Percentiles rank a stretch among this genome's conserved stretches.
These are phyloP conservation scores for Popillia japonica DNA, from an alignment of 1,140 invertebrate genomes.

Conservation along the genomic window DNA sequence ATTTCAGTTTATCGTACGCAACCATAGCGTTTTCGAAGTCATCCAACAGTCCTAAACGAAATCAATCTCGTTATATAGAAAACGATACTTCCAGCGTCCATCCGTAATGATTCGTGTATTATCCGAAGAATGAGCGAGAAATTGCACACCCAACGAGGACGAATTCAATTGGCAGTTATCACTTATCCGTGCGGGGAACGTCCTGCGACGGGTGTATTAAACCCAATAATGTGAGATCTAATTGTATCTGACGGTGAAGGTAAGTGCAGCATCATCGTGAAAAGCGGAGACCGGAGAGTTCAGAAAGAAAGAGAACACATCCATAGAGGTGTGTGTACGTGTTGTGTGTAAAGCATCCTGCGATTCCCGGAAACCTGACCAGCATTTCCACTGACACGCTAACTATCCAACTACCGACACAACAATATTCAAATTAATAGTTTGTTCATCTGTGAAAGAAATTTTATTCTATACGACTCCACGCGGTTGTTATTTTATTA, in stretches of 20 bases:
- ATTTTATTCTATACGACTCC: conserved; percentile 28
- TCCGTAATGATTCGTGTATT: not conserved
- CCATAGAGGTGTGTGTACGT: not conserved
- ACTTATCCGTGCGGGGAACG: not conserved
- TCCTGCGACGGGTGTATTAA: conserved; percentile 14
- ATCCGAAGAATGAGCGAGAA: conserved; percentile 35
- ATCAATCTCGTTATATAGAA: conserved; percentile 30
- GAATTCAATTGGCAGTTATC: conserved; percentile 38
- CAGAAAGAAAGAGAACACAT: not conserved
- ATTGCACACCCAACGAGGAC: conserved; percentile 34
- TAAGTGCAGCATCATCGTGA: conserved; percentile 46
- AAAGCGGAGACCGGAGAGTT: conserved; percentile 35
- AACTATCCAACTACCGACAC: conserved; percentile 45
- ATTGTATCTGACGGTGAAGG: conserved; percentile 35
- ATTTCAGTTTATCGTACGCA: not conserved
- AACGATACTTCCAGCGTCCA: not conserved
- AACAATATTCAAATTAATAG: conserved; percentile 47
- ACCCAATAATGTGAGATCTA: conserved; percentile 37
- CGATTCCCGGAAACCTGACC: conserved; percentile 47
- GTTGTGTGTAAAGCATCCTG: conserved; percentile 37
- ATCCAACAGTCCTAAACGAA: not conserved
- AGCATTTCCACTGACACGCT: conserved; percentile 45
- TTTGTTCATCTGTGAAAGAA: conserved; percentile 37
- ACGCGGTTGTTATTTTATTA: conserved; percentile 32
- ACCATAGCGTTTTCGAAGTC: not conserved